A percentile compares a stretch with the other conserved stretches of the same genome.
Conservation (phyloP, 1,140 invertebrate genomes). For the Cepaea nemoralis region DNA sequence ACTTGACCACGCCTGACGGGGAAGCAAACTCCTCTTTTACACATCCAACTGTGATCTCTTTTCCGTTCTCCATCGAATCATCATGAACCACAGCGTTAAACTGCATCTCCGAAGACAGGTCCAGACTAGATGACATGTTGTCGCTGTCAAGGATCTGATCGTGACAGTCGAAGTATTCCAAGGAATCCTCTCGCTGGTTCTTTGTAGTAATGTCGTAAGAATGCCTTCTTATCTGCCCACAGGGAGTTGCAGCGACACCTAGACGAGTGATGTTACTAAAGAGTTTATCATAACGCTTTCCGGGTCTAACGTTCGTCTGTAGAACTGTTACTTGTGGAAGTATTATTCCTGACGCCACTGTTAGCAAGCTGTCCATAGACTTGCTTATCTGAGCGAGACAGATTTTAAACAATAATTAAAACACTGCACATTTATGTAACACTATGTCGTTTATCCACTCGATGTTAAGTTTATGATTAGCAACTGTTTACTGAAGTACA, state of each 20-base stretch:
- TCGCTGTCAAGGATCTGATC: neutral
- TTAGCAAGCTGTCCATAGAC: conserved; percentile 28
- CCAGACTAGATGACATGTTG: too few relatives aligned
- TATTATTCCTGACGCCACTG: conserved; percentile 20
- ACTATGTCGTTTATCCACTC: too few relatives aligned
- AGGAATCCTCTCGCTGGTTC: neutral
- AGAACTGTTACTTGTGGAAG: conserved; percentile 8
- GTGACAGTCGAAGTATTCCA: conserved; percentile 19
- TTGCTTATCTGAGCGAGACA: conserved; percentile 30
- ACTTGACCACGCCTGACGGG: neutral
- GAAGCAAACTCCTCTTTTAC: neutral
- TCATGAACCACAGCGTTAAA: neutral
- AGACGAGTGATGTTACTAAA: neutral
- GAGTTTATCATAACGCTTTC: neutral
- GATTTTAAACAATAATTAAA: too few relatives aligned
- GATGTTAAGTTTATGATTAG: too few relatives aligned
- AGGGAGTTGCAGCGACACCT: neutral
- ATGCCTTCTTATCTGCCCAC: conserved; percentile 6
- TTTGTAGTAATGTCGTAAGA: conserved; percentile 6
- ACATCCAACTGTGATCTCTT: too few relatives aligned
- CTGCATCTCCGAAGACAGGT: too few relatives aligned
- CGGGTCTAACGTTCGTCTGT: neutral
- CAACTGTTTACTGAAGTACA: too few relatives aligned
- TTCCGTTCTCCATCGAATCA: neutral
- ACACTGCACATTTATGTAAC: too few relatives aligned